A percentile compares a stretch with the other conserved stretches of the same genome.
phyloP scores from a whole-genome alignment of 1,140 invertebrate species.

The Ceratosolen fusciceps region DNA sequence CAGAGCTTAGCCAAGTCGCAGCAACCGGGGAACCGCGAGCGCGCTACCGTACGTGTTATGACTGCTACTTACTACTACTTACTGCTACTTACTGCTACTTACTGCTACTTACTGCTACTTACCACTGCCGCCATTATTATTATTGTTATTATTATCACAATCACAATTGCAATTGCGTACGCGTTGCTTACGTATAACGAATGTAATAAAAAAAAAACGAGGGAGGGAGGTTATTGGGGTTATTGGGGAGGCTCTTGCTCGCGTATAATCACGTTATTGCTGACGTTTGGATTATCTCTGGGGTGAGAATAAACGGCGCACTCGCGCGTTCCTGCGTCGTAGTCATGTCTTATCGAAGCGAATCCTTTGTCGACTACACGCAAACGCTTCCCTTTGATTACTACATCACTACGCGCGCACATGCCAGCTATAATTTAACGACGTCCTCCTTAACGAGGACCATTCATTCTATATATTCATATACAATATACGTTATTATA shows the following conservation, averaged over 20 bases:
- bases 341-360: not conserved
- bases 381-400: conserved; percentile 11
- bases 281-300: conserved; percentile 42
- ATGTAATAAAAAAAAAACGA: no score
- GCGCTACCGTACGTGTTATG: no score
- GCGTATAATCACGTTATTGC: not conserved
- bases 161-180: not conserved
- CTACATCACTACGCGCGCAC: not conserved
- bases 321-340: conserved; percentile 13
- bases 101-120: no score
- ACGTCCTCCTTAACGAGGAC: conserved; percentile 9
- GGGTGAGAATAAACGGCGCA: conserved; percentile 33
- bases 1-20: conserved; percentile 32
- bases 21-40: conserved; percentile 22
- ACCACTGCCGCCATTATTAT: no score
- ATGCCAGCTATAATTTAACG: not conserved
- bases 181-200: no score
- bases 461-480: no score
- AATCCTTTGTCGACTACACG: not conserved
- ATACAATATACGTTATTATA: no score
- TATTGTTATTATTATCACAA: no score
- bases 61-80: no score
- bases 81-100: no score
- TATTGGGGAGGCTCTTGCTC: no score
- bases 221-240: no score